A percentile compares a stretch with the other conserved stretches of the same genome.
phyloP scores from a whole-genome alignment of 2,888 invertebrate genomes.

The Drosophila recens region DNA sequence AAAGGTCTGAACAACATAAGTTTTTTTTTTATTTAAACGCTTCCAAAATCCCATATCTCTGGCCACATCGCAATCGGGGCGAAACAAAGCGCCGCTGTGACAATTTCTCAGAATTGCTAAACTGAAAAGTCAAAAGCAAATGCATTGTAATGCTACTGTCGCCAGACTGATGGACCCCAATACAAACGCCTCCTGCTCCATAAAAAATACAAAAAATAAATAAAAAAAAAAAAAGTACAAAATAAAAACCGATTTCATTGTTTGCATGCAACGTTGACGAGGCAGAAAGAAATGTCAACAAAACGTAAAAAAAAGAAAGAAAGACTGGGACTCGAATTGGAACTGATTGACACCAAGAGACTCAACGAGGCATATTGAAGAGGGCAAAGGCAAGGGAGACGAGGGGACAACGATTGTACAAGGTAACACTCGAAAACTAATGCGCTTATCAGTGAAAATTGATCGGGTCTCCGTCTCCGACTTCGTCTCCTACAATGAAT shows the following conservation, averaged over 20 bases:
- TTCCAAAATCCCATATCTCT: slow-evolving; percentile 19
- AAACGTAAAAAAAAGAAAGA: slow-evolving; percentile 19
- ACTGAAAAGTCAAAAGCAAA: slow-evolving; percentile 57
- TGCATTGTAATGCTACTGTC: slow-evolving; percentile 71
- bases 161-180: slow-evolving; percentile 52
- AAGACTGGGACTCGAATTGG: slow-evolving; percentile 39
- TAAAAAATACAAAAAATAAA: slow-evolving; percentile 1
- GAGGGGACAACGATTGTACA: slow-evolving; percentile 28
- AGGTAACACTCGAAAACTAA: slow-evolving; percentile 68
- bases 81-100: slow-evolving; percentile 37
- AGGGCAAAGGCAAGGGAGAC: not conserved
- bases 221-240: slow-evolving; percentile 4
- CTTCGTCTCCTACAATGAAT: slow-evolving; percentile 51
- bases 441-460: slow-evolving; percentile 73
- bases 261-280: slow-evolving; percentile 75
- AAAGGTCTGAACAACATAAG: slow-evolving; percentile 5
- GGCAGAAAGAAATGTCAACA: slow-evolving; percentile 72
- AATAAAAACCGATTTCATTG: slow-evolving; percentile 51
- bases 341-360: slow-evolving; percentile 71
- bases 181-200: slow-evolving; percentile 28
- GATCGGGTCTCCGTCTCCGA: slow-evolving; percentile 44
- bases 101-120: slow-evolving; percentile 65
- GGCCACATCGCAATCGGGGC: slow-evolving; percentile 38
- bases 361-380: slow-evolving; percentile 22
- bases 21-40: slow-evolving; percentile 23